These are phyloP conservation scores for Pseudomyrmex gracilis DNA, from an alignment of 1,140 invertebrate genomes.

Conservation along the genomic window DNA sequence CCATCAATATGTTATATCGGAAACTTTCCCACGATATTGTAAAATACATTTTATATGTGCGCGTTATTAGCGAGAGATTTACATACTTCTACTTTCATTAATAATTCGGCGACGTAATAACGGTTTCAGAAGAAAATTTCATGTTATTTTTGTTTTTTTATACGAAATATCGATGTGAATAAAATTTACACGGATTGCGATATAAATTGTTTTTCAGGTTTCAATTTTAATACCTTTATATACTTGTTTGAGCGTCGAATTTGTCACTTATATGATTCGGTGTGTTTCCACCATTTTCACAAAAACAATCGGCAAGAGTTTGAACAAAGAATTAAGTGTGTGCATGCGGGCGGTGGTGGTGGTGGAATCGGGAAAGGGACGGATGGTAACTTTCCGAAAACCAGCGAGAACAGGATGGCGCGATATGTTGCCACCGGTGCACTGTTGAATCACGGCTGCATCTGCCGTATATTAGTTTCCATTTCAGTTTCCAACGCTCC, in stretches of 20 bases:
- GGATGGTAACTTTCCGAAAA: constrained; percentile 39
- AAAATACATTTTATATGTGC: constrained; percentile 26
- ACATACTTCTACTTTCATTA: background rate
- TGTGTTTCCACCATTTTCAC: constrained; percentile 8
- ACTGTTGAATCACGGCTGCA: constrained; percentile 48
- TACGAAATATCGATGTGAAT: background rate
- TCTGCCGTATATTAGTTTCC: constrained; percentile 62
- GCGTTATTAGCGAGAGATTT: constrained; percentile 1
- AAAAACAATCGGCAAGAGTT: constrained; percentile 19
- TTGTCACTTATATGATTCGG: background rate
- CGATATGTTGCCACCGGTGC: constrained; percentile 35
- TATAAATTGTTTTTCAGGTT: background rate
- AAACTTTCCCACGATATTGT: background rate
- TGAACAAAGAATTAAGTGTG: constrained; percentile 45
- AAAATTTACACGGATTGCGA: background rate
- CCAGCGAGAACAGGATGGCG: constrained; percentile 19
- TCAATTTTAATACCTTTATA: background rate
- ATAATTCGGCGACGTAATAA: constrained; percentile 5
- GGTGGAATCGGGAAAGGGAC: background rate
- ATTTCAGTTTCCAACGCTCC: constrained; percentile 51
- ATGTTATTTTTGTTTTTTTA: background rate
- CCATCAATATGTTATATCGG: constrained; percentile 24
- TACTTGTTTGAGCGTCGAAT: constrained; percentile 1
- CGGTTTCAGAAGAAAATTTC: background rate
- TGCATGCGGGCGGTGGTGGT: constrained; percentile 9